A percentile compares a stretch with the other conserved stretches of the same genome.
phyloP scores from a whole-genome alignment of 30 jellyfish, hydroid and myxozoan genomes.

The Sanderia malayensis region DNA sequence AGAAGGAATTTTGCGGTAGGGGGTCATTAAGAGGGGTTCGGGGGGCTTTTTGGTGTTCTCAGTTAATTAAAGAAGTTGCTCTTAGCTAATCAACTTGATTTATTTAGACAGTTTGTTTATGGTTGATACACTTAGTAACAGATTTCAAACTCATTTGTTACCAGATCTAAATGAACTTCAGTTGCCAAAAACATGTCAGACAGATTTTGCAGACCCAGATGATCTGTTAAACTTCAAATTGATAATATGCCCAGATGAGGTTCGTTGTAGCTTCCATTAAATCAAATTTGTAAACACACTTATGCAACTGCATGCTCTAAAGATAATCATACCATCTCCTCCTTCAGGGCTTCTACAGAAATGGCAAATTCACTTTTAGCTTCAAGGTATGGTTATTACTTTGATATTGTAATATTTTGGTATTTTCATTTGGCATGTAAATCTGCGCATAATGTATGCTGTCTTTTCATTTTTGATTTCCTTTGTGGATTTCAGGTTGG shows the following conservation, averaged over 20 bases:
- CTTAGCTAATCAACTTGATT: background rate
- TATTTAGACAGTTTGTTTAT: too few species aligned
- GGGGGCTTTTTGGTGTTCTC: background rate
- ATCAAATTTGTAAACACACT: background rate
- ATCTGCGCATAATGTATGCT: background rate
- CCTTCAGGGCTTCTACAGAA: slow-evolving; percentile 87
- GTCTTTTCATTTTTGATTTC: background rate
- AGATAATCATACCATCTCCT: background rate
- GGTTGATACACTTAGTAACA: too few species aligned
- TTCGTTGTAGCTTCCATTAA: background rate
- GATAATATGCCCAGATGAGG: slow-evolving; percentile 95
- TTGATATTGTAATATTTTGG: background rate
- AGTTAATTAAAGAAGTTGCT: background rate
- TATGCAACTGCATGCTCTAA: background rate
- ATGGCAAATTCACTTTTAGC: slow-evolving; percentile 80
- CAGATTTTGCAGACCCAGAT: slow-evolving; percentile 95
- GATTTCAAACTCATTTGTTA: too few species aligned
- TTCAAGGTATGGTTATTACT: slow-evolving; percentile 68
- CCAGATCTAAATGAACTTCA: slow-evolving; percentile 86
- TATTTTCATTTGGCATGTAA: background rate
- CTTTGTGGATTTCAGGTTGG: slow-evolving; percentile 69
- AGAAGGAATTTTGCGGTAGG: background rate
- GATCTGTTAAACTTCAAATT: slow-evolving; percentile 88
- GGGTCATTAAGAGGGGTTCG: background rate
- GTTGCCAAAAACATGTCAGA: slow-evolving; percentile 92